phyloP scores from a whole-genome alignment of 2,113 vertebrate genomes.

The Brienomyrus longianalis region DNA sequence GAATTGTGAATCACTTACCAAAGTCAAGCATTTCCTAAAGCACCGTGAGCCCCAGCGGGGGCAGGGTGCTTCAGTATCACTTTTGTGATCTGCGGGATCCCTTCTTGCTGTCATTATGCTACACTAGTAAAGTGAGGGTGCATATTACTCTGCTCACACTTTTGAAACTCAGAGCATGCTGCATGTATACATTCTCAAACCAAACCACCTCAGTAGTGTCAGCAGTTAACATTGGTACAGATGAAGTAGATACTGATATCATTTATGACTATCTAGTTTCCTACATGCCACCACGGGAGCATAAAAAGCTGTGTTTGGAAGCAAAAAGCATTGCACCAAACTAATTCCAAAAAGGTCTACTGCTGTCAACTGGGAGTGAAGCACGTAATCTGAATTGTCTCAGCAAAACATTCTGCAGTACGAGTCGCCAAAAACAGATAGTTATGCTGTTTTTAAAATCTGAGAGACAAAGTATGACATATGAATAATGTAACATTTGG shows the following conservation, averaged over 20 bases:
- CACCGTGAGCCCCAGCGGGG: not conserved
- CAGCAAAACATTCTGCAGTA: not conserved
- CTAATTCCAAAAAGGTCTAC: not conserved
- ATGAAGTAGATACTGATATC: not conserved
- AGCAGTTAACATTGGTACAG: not conserved
- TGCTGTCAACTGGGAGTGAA: not conserved
- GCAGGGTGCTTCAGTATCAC: not conserved
- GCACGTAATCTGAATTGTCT: not conserved
- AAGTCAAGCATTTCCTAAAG: not conserved
- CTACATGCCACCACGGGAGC: not conserved
- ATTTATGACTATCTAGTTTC: not conserved
- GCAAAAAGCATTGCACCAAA: not conserved
- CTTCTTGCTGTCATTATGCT: not conserved
- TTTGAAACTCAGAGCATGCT: not conserved
- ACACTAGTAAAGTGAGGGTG: not conserved
- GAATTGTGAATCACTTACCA: slow-evolving; percentile 30
- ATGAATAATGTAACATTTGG: slow-evolving; percentile 3
- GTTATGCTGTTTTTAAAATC: not conserved
- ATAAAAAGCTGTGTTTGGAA: not conserved
- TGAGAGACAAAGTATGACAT: not conserved
- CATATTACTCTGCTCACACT: not conserved
- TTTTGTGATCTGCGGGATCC: not conserved
- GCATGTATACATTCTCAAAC: not conserved
- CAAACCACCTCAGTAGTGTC: not conserved
- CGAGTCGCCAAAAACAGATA: not conserved